Evolutionary conservation across 2,888 invertebrate genomes (phyloP).

Genomic region (Hirtodrosophila confusa): DNA sequence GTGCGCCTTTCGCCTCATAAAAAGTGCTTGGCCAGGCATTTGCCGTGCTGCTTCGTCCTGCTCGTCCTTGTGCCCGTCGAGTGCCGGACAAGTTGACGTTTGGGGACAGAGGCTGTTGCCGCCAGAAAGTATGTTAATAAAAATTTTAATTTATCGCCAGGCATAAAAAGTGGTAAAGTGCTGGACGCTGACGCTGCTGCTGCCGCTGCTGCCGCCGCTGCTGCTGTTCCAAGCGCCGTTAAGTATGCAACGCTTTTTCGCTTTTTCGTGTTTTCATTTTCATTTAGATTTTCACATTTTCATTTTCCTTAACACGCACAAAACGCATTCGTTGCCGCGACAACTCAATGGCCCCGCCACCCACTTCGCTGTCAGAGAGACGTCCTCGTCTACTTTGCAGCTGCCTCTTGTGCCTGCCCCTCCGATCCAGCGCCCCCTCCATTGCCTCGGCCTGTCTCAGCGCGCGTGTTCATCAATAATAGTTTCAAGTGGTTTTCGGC

Average conservation of each 20-base stretch:
- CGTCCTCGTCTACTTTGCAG: constrained; percentile 40
- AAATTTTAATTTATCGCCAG: constrained; percentile 67
- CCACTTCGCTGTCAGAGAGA: constrained; percentile 41
- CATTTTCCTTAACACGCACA: constrained; percentile 64
- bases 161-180: constrained; percentile 58
- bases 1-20: constrained; percentile 49
- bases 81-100: constrained; percentile 46
- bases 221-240: constrained; percentile 21
- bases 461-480: constrained; percentile 65
- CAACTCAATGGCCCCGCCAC: constrained; percentile 29
- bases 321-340: constrained; percentile 67
- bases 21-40: constrained; percentile 29
- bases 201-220: background rate
- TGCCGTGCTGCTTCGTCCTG: background rate
- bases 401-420: background rate
- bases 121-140: constrained; percentile 67
- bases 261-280: constrained; percentile 26
- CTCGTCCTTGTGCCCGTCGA: constrained; percentile 24
- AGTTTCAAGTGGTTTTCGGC: constrained; percentile 70
- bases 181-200: constrained; percentile 27
- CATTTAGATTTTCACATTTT: constrained; percentile 37
- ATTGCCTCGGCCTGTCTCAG: background rate
- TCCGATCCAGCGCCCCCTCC: background rate
- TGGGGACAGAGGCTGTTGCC: background rate
- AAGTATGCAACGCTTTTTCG: constrained; percentile 43